These are phyloP conservation scores for Poeciliopsis turneri DNA, from an alignment of 2,797 vertebrate genomes.

Conservation along the genomic window DNA sequence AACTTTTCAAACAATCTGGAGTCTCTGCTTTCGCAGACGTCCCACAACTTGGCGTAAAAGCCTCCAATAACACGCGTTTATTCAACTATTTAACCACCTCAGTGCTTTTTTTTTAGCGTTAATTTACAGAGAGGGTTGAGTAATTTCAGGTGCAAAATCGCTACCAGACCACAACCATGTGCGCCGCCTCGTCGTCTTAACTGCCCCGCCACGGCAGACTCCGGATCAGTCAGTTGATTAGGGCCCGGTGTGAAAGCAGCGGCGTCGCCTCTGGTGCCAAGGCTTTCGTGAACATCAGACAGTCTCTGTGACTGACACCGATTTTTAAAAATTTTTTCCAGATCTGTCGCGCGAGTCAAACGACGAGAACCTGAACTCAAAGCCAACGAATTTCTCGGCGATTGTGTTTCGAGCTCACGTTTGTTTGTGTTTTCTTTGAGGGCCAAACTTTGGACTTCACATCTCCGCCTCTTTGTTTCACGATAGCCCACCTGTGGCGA, in stretches of 20 bases:
- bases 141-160: background rate
- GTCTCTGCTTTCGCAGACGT: background rate
- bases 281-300: background rate
- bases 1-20: background rate
- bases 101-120: background rate
- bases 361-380: background rate
- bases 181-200: background rate
- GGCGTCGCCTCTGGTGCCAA: background rate
- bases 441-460: constrained; percentile 4
- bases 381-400: background rate
- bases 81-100: background rate
- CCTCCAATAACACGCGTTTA: background rate
- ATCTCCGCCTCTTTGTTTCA: constrained; percentile 13
- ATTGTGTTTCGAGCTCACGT: background rate
- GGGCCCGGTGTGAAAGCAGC: background rate
- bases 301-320: no score
- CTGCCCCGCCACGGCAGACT: background rate
- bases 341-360: background rate
- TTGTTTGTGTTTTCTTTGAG: background rate
- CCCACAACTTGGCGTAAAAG: background rate
- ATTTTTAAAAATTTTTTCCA: background rate
- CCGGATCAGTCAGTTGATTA: background rate
- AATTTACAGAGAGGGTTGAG: background rate
- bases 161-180: background rate
- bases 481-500: constrained; percentile 10